Evolutionary conservation across 2,888 invertebrate genomes (phyloP).

Genomic region (Neria commutata): DNA sequence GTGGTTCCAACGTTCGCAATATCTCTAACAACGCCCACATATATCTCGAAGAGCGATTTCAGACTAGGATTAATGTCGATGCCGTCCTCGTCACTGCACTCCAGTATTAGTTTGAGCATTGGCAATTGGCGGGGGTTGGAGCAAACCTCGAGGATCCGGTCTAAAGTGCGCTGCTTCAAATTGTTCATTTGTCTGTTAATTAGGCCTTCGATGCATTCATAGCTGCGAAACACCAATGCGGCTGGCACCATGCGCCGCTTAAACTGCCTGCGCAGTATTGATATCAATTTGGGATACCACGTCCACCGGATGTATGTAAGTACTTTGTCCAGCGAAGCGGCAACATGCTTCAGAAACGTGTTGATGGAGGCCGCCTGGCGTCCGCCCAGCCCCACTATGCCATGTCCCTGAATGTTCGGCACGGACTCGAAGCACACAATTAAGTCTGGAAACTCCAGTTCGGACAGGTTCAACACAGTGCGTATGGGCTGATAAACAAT

Average conservation of each 20-base stretch:
- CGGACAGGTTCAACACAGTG: conserved; percentile 55
- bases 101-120: conserved; percentile 66
- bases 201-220: conserved; percentile 62
- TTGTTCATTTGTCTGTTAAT: conserved; percentile 70
- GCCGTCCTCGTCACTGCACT: conserved; percentile 40
- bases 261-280: conserved; percentile 51
- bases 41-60: conserved; percentile 65
- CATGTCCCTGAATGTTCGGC: conserved; percentile 19
- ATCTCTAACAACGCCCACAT: conserved; percentile 66
- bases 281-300: conserved; percentile 61
- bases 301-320: conserved; percentile 58
- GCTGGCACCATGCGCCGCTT: conserved; percentile 49
- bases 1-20: conserved; percentile 67
- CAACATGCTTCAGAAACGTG: conserved; percentile 47
- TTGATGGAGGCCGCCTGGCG: conserved; percentile 44
- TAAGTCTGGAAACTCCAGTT: conserved; percentile 56
- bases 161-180: conserved; percentile 71
- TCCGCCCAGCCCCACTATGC: conserved; percentile 45
- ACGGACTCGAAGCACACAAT: conserved; percentile 55
- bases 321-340: conserved; percentile 53
- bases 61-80: conserved; percentile 69
- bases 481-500: conserved; percentile 70
- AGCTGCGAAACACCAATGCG: conserved; percentile 51
- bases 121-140: conserved; percentile 66
- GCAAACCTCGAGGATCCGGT: conserved; percentile 67